Percentiles rank a stretch among this genome's conserved stretches.
phyloP scores from a whole-genome alignment of 2,888 invertebrate genomes.

The Globia sparganii region DNA sequence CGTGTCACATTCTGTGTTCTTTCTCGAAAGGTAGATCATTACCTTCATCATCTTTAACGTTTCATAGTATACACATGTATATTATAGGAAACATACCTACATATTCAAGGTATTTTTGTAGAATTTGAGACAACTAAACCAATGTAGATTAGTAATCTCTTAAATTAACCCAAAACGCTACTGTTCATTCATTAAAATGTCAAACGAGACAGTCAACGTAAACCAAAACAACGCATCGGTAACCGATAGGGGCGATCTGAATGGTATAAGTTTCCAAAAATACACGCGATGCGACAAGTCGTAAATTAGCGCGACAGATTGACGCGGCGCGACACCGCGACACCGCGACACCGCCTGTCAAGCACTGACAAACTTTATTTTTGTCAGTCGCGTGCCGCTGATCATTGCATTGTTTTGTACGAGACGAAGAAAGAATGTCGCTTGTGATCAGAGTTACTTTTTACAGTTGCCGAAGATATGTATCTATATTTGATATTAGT shows the following conservation, averaged over 20 bases:
- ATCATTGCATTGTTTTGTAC: constrained; percentile 62
- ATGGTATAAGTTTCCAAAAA: constrained; percentile 60
- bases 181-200: constrained; percentile 55
- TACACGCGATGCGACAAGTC: constrained; percentile 67
- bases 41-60: not conserved
- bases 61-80: not conserved
- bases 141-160: constrained; percentile 7
- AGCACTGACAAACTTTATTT: constrained; percentile 74
- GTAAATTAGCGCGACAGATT: constrained; percentile 80
- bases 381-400: constrained; percentile 53
- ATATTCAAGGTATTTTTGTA: not conserved
- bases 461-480: constrained; percentile 1
- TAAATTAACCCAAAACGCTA: constrained; percentile 32
- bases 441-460: constrained; percentile 25
- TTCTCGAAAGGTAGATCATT: constrained; percentile 4
- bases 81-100: not conserved
- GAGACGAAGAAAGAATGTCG: constrained; percentile 32
- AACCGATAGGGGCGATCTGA: constrained; percentile 63
- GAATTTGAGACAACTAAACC: not conserved
- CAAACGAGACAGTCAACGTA: constrained; percentile 30
- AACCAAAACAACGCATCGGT: constrained; percentile 55
- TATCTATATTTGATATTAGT: not conserved
- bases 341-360: constrained; percentile 73
- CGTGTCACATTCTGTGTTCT: constrained; percentile 3
- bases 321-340: constrained; percentile 76